phyloP scores from a whole-genome alignment of 2,797 vertebrate genomes.

The Oophaga sylvatica region DNA sequence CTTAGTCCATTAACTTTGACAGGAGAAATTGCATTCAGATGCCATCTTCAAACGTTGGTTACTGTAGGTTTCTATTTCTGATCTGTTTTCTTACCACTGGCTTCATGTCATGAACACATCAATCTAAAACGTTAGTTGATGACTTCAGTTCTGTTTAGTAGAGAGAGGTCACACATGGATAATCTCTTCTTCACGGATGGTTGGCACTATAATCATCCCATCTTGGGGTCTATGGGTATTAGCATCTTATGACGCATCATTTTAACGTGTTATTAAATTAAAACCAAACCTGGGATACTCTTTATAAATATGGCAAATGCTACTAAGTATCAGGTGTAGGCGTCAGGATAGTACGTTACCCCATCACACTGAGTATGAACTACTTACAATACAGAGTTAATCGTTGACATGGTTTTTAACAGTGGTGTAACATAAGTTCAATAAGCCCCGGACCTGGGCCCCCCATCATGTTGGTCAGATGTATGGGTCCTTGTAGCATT shows the following conservation, averaged over 20 bases:
- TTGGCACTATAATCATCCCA: not conserved
- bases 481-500: too few species aligned
- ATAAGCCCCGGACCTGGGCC: too few species aligned
- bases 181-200: not conserved
- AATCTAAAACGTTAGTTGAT: not conserved
- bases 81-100: not conserved
- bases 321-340: not conserved
- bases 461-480: too few species aligned
- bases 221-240: not conserved
- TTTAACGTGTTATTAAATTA: not conserved
- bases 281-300: too few species aligned
- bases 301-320: not conserved
- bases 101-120: too few species aligned
- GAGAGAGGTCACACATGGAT: not conserved
- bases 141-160: not conserved
- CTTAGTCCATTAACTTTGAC: not conserved
- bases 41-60: not conserved
- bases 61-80: not conserved
- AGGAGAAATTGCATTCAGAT: not conserved
- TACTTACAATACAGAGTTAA: too few species aligned
- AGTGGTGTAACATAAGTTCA: too few species aligned
- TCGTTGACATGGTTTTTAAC: too few species aligned
- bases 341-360: too few species aligned
- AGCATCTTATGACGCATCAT: not conserved
- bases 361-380: too few species aligned